Conservation (phyloP, 1,140 invertebrate species). For the Drosophila pandora region DNA sequence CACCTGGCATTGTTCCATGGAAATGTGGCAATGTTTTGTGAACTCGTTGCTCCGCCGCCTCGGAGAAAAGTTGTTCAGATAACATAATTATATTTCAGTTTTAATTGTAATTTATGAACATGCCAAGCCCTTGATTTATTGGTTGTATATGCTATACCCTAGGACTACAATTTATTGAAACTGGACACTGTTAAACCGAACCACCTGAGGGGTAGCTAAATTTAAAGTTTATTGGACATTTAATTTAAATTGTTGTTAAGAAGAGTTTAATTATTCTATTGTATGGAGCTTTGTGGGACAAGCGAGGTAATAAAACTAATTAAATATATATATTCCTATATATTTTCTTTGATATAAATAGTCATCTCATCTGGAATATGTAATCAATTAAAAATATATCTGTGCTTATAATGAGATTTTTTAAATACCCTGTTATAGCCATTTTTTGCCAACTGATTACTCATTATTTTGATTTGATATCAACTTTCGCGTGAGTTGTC, state of each 20-base stretch:
- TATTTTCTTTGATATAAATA: too few species aligned
- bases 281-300: too few species aligned
- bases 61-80: conserved; percentile 45
- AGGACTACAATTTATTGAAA: conserved; percentile 30
- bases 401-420: too few species aligned
- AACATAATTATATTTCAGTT: conserved; percentile 70
- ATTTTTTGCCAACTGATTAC: background rate
- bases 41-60: conserved; percentile 34
- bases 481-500: conserved; percentile 20
- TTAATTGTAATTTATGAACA: conserved; percentile 76
- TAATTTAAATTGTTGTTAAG: background rate
- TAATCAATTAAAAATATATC: too few species aligned
- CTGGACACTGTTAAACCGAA: conserved; percentile 4
- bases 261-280: background rate
- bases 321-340: background rate
- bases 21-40: conserved; percentile 41
- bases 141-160: conserved; percentile 10
- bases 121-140: conserved; percentile 64
- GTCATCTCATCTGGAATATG: too few species aligned
- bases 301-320: too few species aligned
- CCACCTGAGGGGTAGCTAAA: background rate
- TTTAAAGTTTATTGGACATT: background rate
- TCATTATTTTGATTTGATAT: too few species aligned
- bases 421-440: background rate
- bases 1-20: conserved; percentile 9